Conservation (phyloP, 2,113 vertebrate genomes). For the Capricornis sumatraensis region DNA sequence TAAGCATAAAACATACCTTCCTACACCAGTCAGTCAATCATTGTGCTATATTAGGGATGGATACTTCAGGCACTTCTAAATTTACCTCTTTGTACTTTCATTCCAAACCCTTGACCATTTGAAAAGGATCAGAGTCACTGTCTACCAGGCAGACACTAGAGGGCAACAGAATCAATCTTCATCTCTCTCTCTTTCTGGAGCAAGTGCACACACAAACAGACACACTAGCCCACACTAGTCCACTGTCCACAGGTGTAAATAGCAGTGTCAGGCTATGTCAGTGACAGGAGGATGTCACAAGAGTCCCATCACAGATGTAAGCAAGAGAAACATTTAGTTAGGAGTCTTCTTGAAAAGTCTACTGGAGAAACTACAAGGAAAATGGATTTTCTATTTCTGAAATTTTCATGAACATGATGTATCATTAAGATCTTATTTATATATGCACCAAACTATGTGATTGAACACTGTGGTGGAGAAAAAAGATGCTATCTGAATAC, state of each 20-base stretch:
- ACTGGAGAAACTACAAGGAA: neutral
- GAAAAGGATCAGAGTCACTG: neutral
- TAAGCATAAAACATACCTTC: neutral
- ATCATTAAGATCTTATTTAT: neutral
- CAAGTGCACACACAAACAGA: neutral
- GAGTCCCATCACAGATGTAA: neutral
- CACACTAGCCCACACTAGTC: neutral
- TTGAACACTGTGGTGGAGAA: neutral
- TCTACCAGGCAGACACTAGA: neutral
- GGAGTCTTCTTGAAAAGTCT: neutral
- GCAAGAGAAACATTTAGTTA: neutral
- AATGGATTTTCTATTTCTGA: neutral
- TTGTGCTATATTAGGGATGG: neutral
- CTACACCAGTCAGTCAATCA: neutral
- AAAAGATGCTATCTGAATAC: neutral
- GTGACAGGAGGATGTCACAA: neutral
- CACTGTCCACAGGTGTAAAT: neutral
- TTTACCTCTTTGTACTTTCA: neutral
- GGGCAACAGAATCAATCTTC: neutral
- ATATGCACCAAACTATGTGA: neutral
- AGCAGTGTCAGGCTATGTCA: neutral
- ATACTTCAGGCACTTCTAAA: neutral
- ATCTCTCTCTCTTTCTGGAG: neutral
- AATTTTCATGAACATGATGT: neutral
- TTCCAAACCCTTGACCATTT: neutral